These are phyloP conservation scores for Chymomyza caudatula DNA, from an alignment of 2,888 invertebrate genomes.

Conservation along the genomic window DNA sequence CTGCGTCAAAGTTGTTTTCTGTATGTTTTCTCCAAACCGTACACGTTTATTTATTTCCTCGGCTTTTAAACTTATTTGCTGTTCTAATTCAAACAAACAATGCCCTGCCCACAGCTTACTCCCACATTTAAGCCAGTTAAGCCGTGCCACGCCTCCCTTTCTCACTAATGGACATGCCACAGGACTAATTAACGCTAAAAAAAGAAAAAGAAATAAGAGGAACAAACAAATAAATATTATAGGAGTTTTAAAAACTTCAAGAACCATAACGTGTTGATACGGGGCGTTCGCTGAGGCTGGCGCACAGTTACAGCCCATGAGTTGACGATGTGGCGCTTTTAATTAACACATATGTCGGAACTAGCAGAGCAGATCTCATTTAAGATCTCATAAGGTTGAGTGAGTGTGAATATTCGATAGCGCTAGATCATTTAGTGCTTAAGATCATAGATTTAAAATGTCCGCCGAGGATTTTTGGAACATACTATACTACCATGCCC, in stretches of 20 bases:
- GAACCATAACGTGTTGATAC: conserved; percentile 14
- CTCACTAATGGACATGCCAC: conserved; percentile 56
- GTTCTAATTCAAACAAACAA: conserved; percentile 61
- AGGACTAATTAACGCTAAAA: conserved; percentile 64
- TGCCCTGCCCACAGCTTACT: conserved; percentile 22
- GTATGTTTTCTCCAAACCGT: too few relatives aligned
- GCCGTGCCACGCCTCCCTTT: conserved; percentile 32
- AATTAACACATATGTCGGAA: conserved; percentile 4
- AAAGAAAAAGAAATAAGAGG: conserved; percentile 40
- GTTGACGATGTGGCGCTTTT: conserved; percentile 19
- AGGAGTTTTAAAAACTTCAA: background rate
- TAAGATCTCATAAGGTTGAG: conserved; percentile 16
- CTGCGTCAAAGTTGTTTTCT: too few relatives aligned
- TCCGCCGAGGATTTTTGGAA: conserved; percentile 57
- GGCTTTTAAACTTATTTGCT: conserved; percentile 67
- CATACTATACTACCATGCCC: conserved; percentile 15
- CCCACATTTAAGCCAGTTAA: conserved; percentile 11
- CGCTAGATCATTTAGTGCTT: background rate
- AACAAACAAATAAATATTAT: conserved; percentile 54
- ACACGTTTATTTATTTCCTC: background rate
- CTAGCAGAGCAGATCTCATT: background rate
- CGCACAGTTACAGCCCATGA: background rate
- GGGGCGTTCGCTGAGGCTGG: conserved; percentile 13
- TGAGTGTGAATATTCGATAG: too few relatives aligned
- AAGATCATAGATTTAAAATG: conserved; percentile 61